Conservation (phyloP, 2,797 vertebrate genomes). For the Phataginus tricuspis region DNA sequence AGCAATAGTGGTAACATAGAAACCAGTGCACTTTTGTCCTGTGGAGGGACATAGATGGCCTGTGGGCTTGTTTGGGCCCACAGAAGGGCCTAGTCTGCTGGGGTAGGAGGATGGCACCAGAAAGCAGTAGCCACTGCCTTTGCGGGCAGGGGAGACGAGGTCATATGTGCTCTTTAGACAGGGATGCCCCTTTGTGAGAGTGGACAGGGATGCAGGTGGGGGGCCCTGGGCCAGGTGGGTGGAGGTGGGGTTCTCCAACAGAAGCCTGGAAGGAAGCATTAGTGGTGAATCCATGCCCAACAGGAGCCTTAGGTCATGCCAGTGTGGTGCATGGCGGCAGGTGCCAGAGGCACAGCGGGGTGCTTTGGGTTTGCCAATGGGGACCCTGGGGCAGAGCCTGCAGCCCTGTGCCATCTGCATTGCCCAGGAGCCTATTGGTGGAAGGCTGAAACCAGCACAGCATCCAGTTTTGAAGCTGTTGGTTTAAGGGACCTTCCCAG, state of each 20-base stretch:
- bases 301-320: neutral
- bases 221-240: neutral
- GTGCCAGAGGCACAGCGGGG: no score
- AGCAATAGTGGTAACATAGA: rapidly evolving
- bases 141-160: neutral
- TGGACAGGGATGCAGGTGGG: neutral
- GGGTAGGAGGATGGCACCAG: neutral
- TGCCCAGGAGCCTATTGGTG: neutral
- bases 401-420: no score
- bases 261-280: neutral
- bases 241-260: rapidly evolving
- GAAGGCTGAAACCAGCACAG: neutral
- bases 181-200: neutral
- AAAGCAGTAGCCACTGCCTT: neutral
- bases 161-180: neutral
- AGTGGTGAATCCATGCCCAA: neutral
- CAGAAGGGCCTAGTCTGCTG: neutral
- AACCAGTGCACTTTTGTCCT: neutral
- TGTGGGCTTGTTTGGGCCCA: neutral
- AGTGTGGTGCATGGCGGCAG: no score
- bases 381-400: no score
- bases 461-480: neutral
- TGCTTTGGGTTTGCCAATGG: neutral
- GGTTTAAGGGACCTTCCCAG: neutral
- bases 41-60: neutral